Conservation (phyloP, 2,797 vertebrate species). For the Parambassis ranga region DNA sequence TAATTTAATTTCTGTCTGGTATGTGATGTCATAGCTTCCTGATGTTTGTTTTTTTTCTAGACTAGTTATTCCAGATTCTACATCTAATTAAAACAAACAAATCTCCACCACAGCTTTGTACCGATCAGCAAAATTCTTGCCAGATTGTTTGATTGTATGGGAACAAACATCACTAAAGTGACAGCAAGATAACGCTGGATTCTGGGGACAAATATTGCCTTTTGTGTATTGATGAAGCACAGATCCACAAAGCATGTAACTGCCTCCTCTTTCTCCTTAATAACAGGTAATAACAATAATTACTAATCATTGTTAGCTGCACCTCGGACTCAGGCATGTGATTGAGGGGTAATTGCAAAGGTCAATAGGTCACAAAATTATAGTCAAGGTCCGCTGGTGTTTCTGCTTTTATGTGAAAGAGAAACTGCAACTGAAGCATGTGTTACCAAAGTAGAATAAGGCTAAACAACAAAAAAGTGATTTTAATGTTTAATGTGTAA, state of each 20-base stretch:
- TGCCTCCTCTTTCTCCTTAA: background rate
- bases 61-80: slow-evolving; percentile 45
- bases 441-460: background rate
- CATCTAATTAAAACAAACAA: slow-evolving; percentile 43
- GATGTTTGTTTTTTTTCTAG: slow-evolving; percentile 3
- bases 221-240: background rate
- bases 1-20: background rate
- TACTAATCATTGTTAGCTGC: slow-evolving; percentile 34
- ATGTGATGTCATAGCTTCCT: slow-evolving; percentile 17
- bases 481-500: too few species aligned
- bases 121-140: slow-evolving; percentile 26
- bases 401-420: background rate
- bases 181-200: background rate
- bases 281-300: slow-evolving; percentile 30
- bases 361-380: slow-evolving; percentile 37
- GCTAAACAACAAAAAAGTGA: background rate
- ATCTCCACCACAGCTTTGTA: slow-evolving; percentile 32
- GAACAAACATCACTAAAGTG: slow-evolving; percentile 29
- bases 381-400: slow-evolving; percentile 1
- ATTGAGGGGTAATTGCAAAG: slow-evolving; percentile 45
- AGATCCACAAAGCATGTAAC: background rate
- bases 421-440: background rate
- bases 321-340: slow-evolving; percentile 11
- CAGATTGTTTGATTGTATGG: slow-evolving; percentile 32
- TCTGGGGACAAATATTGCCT: slow-evolving; percentile 4